Conservation (phyloP, 2,888 invertebrate species). For the Trissolcus brochymenae region DNA sequence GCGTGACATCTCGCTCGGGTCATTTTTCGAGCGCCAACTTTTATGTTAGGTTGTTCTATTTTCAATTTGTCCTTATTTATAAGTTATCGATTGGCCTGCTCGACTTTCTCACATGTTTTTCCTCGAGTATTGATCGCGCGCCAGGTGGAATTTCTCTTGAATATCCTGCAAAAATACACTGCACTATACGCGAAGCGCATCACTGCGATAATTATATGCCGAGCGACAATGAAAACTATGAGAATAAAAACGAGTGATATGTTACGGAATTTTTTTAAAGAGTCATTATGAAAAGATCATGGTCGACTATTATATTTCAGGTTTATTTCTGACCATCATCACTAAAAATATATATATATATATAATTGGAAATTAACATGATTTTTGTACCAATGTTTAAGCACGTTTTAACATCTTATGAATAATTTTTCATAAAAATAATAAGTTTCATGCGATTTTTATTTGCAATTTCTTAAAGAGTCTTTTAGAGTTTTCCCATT, state of each 20-base stretch:
- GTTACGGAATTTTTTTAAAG: no score
- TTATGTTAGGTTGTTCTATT: conserved; percentile 14
- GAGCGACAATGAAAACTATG: conserved; percentile 12
- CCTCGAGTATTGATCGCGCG: conserved; percentile 24
- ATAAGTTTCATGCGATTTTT: no score
- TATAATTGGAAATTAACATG: no score
- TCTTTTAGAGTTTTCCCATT: no score
- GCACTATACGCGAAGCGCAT: conserved; percentile 11
- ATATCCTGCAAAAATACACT: conserved; percentile 16
- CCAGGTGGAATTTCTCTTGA: conserved; percentile 24
- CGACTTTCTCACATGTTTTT: conserved; percentile 29
- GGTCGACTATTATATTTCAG: no score
- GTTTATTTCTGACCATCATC: no score
- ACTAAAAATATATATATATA: no score
- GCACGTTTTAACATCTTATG: no score
- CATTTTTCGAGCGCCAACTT: conserved; percentile 15
- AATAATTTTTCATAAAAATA: no score
- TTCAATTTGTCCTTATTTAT: conserved; percentile 34
- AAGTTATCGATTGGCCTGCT: conserved; percentile 24
- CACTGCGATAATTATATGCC: conserved; percentile 18
- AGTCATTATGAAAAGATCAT: no score
- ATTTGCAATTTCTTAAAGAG: no score
- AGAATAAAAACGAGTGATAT: neutral
- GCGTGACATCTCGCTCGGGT: conserved; percentile 11
- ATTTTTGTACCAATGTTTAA: no score